Evolutionary conservation across 2,797 vertebrate species (phyloP), one percentile per base, ranked within the genome.

Genomic region (Syngnathus acus): DNA sequence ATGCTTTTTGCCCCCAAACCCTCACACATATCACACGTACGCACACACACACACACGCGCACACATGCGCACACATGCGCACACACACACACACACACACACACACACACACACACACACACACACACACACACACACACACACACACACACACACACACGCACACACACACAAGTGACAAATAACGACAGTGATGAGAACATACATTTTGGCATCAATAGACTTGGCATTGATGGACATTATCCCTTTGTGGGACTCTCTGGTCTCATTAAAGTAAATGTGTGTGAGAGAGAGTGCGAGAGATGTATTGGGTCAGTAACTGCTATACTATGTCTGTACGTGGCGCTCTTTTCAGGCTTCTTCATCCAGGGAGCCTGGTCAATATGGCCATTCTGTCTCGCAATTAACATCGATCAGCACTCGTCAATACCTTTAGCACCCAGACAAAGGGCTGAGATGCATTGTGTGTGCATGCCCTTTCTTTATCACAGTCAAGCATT

Each of bases 351-450:
- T 70, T 70, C 85, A 87, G 83, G 84, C 84, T 87, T 82, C 85
- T 84, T 86, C 88, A 81, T 82, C 81, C 74, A 77, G 75, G 80
- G 78, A 86, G 77, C 75, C 74, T 86, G 84, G 84, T 92, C 90
- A 91, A 91, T 91, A 89, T 83, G 86, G 81, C 86, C 82, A 90
- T 92, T 92, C 89, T 89, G 89, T 89, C 84, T 82, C 77, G 89
- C 90, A 92, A 91, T 92, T 91, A 91, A 91, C 90, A 92, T 92
- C 87, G 88, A 91, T 92, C 89, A 90, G 86, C 37, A 43, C 84
- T 88, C 74, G 84, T 91, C 89, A 90, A 91, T 90, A 92, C 75
- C 65, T 72, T 84, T 87, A 86, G 84, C 82, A 82, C 80, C 85
- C 83, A 89, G 87, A 90, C 89, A 91, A 92, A 90, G 88, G 89